Evolutionary conservation across 2,888 invertebrate genomes (phyloP).

Genomic region (Mechanitis mazaeus): DNA sequence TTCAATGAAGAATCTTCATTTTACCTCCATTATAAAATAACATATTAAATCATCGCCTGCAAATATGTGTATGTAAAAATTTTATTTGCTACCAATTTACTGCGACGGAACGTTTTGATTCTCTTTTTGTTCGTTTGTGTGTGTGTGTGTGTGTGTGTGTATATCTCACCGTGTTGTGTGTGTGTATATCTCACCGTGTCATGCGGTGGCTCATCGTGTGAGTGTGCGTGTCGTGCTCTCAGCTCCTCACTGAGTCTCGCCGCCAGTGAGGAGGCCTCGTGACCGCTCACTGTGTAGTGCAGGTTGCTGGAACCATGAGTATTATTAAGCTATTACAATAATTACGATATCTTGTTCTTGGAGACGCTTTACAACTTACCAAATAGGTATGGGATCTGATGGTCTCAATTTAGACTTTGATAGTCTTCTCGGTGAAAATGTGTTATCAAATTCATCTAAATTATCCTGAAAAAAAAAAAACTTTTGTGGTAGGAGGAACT

Average conservation of each 20-base stretch:
- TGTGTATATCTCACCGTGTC: background rate
- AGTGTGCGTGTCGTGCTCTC: constrained; percentile 46
- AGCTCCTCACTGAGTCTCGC: constrained; percentile 82
- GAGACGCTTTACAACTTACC: constrained; percentile 60
- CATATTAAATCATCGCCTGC: no score
- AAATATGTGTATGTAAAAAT: no score
- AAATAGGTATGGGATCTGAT: constrained; percentile 87
- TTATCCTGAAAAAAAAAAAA: constrained; percentile 41
- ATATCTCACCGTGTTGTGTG: background rate
- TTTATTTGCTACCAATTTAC: no score
- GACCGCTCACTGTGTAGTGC: constrained; percentile 86
- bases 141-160: background rate
- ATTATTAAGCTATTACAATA: no score
- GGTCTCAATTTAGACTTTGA: constrained; percentile 70
- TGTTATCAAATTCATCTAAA: constrained; percentile 56
- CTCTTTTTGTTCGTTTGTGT: no score
- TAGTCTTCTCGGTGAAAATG: constrained; percentile 53
- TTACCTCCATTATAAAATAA: no score
- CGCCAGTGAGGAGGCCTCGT: constrained; percentile 86
- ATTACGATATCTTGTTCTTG: background rate
- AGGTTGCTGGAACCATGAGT: constrained; percentile 52
- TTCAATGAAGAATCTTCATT: no score
- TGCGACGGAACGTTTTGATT: no score
- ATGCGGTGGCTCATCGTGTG: constrained; percentile 29
- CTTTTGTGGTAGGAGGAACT: background rate